phyloP scores from a whole-genome alignment of 2,797 vertebrate genomes.

The Clangula hyemalis region DNA sequence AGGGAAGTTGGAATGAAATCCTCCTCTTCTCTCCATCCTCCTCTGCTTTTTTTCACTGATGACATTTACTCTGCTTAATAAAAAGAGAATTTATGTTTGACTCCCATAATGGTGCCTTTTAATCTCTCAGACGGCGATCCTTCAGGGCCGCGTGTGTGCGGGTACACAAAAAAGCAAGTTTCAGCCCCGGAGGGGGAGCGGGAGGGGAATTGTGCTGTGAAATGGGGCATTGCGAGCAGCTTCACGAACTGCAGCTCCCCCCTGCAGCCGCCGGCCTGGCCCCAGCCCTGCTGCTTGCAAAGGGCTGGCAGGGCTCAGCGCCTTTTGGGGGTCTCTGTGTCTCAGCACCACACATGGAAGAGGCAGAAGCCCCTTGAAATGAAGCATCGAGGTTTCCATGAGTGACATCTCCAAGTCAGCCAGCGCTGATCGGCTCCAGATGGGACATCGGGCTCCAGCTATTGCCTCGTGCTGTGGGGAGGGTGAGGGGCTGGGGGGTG shows the following conservation, averaged over 20 bases:
- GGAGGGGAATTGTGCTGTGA: background rate
- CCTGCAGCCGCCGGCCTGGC: background rate
- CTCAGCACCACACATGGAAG: background rate
- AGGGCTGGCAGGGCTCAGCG: background rate
- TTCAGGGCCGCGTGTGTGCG: background rate
- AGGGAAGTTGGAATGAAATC: slow-evolving; percentile 50
- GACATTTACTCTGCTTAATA: slow-evolving; percentile 73
- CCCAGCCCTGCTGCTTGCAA: background rate
- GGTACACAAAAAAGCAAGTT: background rate
- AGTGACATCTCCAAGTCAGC: background rate
- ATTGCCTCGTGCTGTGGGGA: background rate
- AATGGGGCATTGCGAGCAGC: background rate
- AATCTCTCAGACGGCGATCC: background rate
- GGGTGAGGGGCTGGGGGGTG: background rate
- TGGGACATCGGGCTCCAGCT: background rate
- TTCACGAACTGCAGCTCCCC: background rate
- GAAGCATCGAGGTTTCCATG: background rate
- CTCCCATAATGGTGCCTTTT: slow-evolving; percentile 55
- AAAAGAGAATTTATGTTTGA: slow-evolving; percentile 68
- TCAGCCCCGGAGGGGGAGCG: background rate
- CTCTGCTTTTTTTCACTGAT: slow-evolving; percentile 64
- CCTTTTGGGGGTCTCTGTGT: background rate
- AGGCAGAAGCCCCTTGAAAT: slow-evolving; percentile 27
- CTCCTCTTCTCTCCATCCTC: slow-evolving; percentile 36
- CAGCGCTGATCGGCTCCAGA: background rate